These are phyloP conservation scores for Morus bassanus DNA, from an alignment of 2,797 vertebrate species.

Conservation along the genomic window DNA sequence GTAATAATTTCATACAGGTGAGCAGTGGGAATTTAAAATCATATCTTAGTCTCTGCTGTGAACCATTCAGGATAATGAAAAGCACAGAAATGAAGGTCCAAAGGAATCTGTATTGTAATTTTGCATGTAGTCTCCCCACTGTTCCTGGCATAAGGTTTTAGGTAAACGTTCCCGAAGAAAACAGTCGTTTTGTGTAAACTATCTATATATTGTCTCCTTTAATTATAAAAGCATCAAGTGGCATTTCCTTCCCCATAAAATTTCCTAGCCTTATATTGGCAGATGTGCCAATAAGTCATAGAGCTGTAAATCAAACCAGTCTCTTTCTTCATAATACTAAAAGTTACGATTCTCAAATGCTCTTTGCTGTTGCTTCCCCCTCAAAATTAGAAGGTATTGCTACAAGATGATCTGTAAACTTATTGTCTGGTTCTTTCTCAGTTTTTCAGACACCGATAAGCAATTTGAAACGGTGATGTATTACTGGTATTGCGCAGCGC, in stretches of 20 bases:
- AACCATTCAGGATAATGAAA: not conserved
- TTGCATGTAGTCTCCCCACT: not conserved
- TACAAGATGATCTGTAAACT: rapidly evolving
- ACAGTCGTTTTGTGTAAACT: not conserved
- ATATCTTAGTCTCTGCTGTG: not conserved
- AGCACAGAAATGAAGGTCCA: not conserved
- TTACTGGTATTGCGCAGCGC: not conserved
- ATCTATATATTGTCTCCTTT: not conserved
- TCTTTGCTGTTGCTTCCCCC: not conserved
- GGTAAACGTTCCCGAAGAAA: not conserved
- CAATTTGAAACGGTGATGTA: not conserved
- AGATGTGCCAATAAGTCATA: not conserved
- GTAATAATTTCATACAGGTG: not conserved
- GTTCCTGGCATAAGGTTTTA: not conserved
- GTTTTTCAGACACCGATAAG: not conserved
- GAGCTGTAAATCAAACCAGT: not conserved
- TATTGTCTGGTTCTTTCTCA: not conserved
- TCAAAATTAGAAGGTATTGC: not conserved
- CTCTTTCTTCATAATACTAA: not conserved
- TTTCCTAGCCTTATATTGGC: not conserved
- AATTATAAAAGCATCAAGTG: not conserved
- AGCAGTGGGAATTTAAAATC: not conserved
- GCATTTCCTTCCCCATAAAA: not conserved
- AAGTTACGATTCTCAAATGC: not conserved
- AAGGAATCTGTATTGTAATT: not conserved